A percentile compares a stretch with the other conserved stretches of the same genome.
phyloP scores from a whole-genome alignment of 1,140 invertebrate genomes.

The Pseudomyrmex pallidus region DNA sequence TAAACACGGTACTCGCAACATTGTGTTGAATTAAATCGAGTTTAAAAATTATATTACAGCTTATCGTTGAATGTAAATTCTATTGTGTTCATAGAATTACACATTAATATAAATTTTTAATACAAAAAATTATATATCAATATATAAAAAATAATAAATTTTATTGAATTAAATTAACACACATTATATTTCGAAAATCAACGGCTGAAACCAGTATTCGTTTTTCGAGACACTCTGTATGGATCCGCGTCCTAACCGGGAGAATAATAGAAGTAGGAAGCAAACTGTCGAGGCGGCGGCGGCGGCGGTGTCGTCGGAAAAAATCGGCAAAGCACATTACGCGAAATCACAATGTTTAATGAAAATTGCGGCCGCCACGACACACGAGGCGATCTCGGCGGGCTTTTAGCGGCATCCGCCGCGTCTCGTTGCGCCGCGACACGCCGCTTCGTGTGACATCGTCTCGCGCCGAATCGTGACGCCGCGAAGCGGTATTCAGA shows the following conservation, averaged over 20 bases:
- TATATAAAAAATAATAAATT: too few relatives aligned
- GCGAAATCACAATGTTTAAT: conserved; percentile 85
- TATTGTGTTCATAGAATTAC: too few relatives aligned
- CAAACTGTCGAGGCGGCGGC: conserved; percentile 68
- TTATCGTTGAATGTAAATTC: too few relatives aligned
- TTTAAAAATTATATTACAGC: too few relatives aligned
- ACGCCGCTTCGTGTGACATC: conserved; percentile 77
- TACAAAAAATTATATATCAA: too few relatives aligned
- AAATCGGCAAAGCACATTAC: conserved; percentile 82
- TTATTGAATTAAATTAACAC: too few relatives aligned
- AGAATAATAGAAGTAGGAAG: conserved; percentile 83
- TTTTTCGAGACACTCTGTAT: neutral
- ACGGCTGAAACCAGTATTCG: neutral
- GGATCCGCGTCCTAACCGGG: conserved; percentile 68
- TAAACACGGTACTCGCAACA: too few relatives aligned
- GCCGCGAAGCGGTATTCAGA: conserved; percentile 85
- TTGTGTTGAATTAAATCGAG: too few relatives aligned
- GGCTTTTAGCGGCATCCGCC: neutral
- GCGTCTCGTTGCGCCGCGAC: neutral
- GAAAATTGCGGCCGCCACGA: conserved; percentile 80
- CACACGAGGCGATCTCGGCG: conserved; percentile 71
- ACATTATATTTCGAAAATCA: too few relatives aligned
- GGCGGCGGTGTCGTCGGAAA: conserved; percentile 59
- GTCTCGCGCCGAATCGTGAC: conserved; percentile 82
- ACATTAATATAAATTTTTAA: too few relatives aligned